Percentiles rank a stretch among this genome's conserved stretches.
These are phyloP conservation scores for Matsumyia berberina DNA, from an alignment of 2,888 invertebrate species.

Conservation along the genomic window DNA sequence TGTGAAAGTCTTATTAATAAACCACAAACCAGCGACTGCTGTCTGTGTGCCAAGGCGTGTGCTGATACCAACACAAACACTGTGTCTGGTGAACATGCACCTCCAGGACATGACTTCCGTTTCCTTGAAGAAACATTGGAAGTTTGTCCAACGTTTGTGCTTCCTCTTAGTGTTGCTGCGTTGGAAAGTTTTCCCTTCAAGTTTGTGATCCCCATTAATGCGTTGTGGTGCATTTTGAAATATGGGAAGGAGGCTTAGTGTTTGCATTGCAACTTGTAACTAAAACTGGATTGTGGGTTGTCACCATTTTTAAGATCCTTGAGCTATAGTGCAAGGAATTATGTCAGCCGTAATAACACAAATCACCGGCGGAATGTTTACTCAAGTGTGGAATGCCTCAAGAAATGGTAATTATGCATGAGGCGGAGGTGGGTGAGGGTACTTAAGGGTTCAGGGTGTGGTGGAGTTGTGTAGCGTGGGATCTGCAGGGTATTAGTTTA, in stretches of 20 bases:
- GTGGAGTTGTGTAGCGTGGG: neutral
- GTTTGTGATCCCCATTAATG: neutral
- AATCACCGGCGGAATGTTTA: neutral
- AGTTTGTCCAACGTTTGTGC: neutral
- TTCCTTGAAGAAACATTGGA: constrained; percentile 4
- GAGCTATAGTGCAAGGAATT: constrained; percentile 1
- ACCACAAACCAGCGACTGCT: constrained; percentile 9
- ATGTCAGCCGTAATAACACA: neutral
- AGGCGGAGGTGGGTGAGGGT: neutral
- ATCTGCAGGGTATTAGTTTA: neutral
- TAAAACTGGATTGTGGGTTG: neutral
- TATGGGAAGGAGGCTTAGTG: neutral
- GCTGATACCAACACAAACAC: neutral
- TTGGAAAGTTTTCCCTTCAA: constrained; percentile 3
- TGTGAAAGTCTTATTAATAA: constrained; percentile 13
- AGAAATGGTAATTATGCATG: constrained; percentile 2
- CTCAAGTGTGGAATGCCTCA: neutral
- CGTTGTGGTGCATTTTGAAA: neutral
- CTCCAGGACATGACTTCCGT: constrained; percentile 8
- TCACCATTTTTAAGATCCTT: neutral
- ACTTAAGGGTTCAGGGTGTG: constrained; percentile 8
- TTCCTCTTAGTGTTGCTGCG: neutral
- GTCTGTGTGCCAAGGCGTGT: neutral
- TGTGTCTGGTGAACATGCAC: constrained; percentile 10
- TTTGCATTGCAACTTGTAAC: neutral